Base-by-base conservation (phyloP, 2,113 vertebrate species). In the Oncorhynchus masou region DNA sequence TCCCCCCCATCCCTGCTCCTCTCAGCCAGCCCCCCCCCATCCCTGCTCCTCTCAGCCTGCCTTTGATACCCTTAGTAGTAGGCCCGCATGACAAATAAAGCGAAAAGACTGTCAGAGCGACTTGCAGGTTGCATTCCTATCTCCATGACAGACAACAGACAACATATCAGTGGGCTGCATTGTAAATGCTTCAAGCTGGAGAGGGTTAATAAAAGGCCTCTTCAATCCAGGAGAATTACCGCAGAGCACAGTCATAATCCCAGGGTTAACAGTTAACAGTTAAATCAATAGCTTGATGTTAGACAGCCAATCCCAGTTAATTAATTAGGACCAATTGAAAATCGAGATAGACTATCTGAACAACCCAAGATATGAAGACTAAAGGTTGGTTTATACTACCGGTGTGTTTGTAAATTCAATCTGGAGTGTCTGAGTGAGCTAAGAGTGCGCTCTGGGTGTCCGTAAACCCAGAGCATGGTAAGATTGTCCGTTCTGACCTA, bases 161-260 rank as follows among this genome's bases (percentile, higher is more conserved):
- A 29, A 12, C 48, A 71, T 59, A 70, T 71, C 75, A 29, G 60
- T 7, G 75, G 19, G 57, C 22, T 19, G 57, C 24, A 12, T 0
- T 16, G 20, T 4, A 4, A 72, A 22, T 9, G 2, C 5, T 39
- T 49, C 75, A 62, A 71, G 54, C 81, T 79, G 74, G 45, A 5
- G 3, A 65, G 48, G 16, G n/a, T 71, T 73, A 73, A 79, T 73
- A 75, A 74, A 20, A 24, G 49, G n/a, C 57, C 12, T 34, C 71
- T 65, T 75, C 68, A 82, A 79, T 75, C 76, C 24, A 51, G 39
- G 25, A 59, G 22, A 73, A 65, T 79, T 29, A 66, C 73, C 49
- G 62, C 70, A 79, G 3, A 69, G 64, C 64, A 72, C 70, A 73
- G 34, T 39, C 7, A 39, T 39, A 39, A 39, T 39, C 34, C 34